Conservation (phyloP, 1,140 invertebrate species). For the Nixonia krombeini region DNA sequence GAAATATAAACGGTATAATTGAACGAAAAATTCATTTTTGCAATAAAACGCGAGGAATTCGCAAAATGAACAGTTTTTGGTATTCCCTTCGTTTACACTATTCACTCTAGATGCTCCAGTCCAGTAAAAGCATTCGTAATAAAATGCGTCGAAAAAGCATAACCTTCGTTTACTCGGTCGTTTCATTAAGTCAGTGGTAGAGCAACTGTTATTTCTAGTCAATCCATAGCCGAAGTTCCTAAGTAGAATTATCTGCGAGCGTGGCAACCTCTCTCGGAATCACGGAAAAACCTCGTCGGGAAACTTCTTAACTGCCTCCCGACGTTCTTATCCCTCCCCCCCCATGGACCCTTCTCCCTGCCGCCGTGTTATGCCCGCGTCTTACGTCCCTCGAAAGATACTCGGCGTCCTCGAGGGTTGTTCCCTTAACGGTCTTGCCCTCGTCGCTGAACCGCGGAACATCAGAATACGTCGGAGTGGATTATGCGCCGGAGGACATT, state of each 20-base stretch:
- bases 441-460: too few relatives aligned
- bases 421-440: not conserved
- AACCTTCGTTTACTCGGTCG: too few relatives aligned
- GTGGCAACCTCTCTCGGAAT: slow-evolving; percentile 45
- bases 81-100: too few relatives aligned
- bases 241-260: slow-evolving; percentile 48
- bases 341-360: slow-evolving; percentile 10
- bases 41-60: not conserved
- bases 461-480: too few relatives aligned
- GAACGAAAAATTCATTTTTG: not conserved
- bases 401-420: not conserved
- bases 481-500: too few relatives aligned
- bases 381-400: not conserved
- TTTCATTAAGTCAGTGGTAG: slow-evolving; percentile 14
- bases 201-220: slow-evolving; percentile 47
- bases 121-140: too few relatives aligned
- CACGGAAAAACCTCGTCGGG: slow-evolving; percentile 39
- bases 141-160: too few relatives aligned
- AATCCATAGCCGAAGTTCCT: slow-evolving; percentile 43
- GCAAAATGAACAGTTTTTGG: too few relatives aligned
- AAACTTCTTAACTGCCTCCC: slow-evolving; percentile 44
- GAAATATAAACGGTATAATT: not conserved
- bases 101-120: too few relatives aligned
- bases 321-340: slow-evolving; percentile 24
- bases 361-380: not conserved